These are phyloP conservation scores for Drosophila eugracilis DNA, from an alignment of 1,140 invertebrate species.

Conservation along the genomic window DNA sequence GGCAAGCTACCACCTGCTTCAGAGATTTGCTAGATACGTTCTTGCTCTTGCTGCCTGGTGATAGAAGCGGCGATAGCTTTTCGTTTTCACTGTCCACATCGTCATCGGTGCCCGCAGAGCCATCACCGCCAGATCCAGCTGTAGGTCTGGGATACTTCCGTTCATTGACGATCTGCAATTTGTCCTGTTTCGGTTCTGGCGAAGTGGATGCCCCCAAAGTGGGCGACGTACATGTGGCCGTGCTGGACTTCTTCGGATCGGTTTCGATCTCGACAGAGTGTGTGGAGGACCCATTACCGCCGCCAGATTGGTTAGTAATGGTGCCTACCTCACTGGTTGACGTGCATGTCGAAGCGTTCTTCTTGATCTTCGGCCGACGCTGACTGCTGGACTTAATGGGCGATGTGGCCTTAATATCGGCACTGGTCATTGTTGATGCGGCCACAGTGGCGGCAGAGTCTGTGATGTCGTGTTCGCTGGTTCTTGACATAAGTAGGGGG, in stretches of 20 bases:
- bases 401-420: constrained; percentile 71
- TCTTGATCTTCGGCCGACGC: constrained; percentile 72
- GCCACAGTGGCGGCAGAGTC: constrained; percentile 53
- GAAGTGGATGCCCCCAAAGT: constrained; percentile 20
- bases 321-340: constrained; percentile 74
- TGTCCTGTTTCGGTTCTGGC: constrained; percentile 59
- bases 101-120: constrained; percentile 75
- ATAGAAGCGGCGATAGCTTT: constrained; percentile 90
- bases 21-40: constrained; percentile 59
- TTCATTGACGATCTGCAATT: constrained; percentile 79
- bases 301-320: constrained; percentile 43
- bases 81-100: constrained; percentile 93
- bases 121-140: constrained; percentile 35
- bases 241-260: constrained; percentile 52
- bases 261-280: constrained; percentile 56
- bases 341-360: constrained; percentile 76
- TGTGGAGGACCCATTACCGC: constrained; percentile 30
- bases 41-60: constrained; percentile 85
- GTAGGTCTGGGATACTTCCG: constrained; percentile 50
- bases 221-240: constrained; percentile 41
- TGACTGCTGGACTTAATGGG: constrained; percentile 73
- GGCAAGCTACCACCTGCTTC: constrained; percentile 57
- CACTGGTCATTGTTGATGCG: constrained; percentile 53
- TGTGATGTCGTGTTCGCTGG: constrained; percentile 47
- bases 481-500: constrained; percentile 11